Conservation (phyloP, 2,797 vertebrate genomes). For the Enteromius paludinosus region DNA sequence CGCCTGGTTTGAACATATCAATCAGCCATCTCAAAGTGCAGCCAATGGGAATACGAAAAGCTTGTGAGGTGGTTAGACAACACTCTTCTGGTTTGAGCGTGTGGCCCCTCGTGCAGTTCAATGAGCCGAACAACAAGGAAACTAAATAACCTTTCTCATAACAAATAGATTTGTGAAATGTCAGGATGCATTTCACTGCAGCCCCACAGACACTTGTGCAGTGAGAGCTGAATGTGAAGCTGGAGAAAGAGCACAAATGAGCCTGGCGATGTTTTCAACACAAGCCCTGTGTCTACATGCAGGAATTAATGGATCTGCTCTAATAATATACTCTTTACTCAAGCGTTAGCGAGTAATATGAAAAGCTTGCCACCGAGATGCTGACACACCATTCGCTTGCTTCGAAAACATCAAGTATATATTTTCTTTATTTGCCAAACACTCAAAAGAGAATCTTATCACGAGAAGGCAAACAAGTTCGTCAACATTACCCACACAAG, state of each 20-base stretch:
- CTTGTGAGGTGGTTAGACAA: slow-evolving; percentile 39
- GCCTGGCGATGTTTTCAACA: slow-evolving; percentile 52
- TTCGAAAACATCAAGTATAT: slow-evolving; percentile 64
- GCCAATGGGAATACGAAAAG: slow-evolving; percentile 32
- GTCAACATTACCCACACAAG: slow-evolving; percentile 57
- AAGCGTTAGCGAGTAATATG: slow-evolving; percentile 54
- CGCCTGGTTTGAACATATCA: slow-evolving; percentile 12
- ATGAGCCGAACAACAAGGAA: slow-evolving; percentile 47
- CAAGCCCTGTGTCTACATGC: slow-evolving; percentile 60
- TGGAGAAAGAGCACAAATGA: slow-evolving; percentile 55
- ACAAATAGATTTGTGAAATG: slow-evolving; percentile 65
- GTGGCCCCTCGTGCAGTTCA: slow-evolving; percentile 34
- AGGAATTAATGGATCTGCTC: slow-evolving; percentile 63
- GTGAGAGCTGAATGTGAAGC: slow-evolving; percentile 52
- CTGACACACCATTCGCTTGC: slow-evolving; percentile 1
- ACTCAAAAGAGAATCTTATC: slow-evolving; percentile 58
- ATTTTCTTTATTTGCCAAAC: slow-evolving; percentile 64
- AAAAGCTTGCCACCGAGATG: slow-evolving; percentile 43
- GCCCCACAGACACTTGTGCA: slow-evolving; percentile 44
- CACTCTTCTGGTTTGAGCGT: slow-evolving; percentile 11
- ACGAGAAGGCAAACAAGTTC: slow-evolving; percentile 59
- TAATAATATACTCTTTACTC: slow-evolving; percentile 59
- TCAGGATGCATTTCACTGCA: slow-evolving; percentile 59
- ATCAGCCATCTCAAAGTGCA: slow-evolving; percentile 6
- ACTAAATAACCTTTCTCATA: slow-evolving; percentile 55